Percentiles rank a stretch among this genome's conserved stretches.
Evolutionary conservation across 2,888 invertebrate species (phyloP).

Genomic region (Eumerus sabulonum): DNA sequence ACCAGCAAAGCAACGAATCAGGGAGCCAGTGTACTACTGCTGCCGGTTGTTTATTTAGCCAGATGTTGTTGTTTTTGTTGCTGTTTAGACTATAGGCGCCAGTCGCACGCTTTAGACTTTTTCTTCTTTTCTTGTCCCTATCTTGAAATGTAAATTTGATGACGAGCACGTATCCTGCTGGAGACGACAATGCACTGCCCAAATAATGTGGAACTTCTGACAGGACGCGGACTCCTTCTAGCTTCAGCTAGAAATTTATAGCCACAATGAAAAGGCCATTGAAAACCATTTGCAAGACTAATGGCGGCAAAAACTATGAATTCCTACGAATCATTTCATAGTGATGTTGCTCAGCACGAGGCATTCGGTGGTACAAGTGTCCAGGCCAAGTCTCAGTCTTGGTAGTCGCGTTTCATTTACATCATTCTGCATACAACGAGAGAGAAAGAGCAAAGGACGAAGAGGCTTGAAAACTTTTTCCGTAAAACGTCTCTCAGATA

Average conservation of each 20-base stretch:
- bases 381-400: conserved; percentile 48
- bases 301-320: conserved; percentile 56
- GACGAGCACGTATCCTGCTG: background rate
- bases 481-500: conserved; percentile 59
- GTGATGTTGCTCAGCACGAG: conserved; percentile 61
- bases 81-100: background rate
- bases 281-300: conserved; percentile 62
- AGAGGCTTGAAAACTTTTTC: conserved; percentile 60
- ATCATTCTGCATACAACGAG: conserved; percentile 50
- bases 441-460: background rate
- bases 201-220: too few relatives aligned
- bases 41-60: conserved; percentile 47
- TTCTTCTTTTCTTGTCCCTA: background rate
- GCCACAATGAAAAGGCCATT: conserved; percentile 60
- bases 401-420: conserved; percentile 44
- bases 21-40: background rate
- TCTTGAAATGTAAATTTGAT: conserved; percentile 17
- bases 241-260: conserved; percentile 55
- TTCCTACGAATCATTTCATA: conserved; percentile 57
- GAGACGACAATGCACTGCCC: background rate
- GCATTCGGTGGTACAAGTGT: conserved; percentile 46
- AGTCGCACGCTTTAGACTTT: background rate
- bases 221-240: background rate
- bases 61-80: conserved; percentile 48
- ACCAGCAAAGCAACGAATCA: too few relatives aligned